Conservation (phyloP, 2,888 invertebrate species). For the Alviniconcha strummeri region DNA sequence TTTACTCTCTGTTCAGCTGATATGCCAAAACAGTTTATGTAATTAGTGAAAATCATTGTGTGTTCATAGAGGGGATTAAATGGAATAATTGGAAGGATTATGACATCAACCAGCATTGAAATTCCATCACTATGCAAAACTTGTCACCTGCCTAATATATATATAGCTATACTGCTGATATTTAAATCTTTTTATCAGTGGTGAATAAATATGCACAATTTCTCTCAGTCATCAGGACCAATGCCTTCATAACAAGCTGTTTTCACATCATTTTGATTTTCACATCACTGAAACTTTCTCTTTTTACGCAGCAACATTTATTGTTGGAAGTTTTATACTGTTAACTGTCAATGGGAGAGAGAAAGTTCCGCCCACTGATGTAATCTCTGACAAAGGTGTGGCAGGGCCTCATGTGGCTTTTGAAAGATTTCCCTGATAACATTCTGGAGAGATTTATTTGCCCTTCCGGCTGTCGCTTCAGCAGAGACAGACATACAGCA, state of each 20-base stretch:
- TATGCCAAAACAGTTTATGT: no score
- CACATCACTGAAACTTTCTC: background rate
- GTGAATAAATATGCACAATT: constrained; percentile 8
- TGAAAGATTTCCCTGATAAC: background rate
- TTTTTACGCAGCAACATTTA: background rate
- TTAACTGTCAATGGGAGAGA: no score
- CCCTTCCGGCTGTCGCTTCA: no score
- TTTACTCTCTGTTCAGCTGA: no score
- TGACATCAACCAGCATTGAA: constrained; percentile 7
- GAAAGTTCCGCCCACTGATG: no score
- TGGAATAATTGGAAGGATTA: constrained; percentile 4
- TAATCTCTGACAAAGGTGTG: no score
- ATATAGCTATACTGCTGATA: constrained; percentile 11
- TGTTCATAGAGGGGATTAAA: no score
- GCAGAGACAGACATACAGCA: no score
- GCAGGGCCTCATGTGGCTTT: background rate
- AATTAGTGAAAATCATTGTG: no score
- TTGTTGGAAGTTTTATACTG: background rate
- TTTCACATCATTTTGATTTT: background rate
- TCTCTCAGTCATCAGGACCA: background rate
- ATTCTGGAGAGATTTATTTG: no score
- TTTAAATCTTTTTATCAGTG: constrained; percentile 7
- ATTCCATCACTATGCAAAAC: constrained; percentile 13
- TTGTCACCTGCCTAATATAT: background rate
- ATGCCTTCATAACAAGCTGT: background rate